A percentile compares a stretch with the other conserved stretches of the same genome.
These are phyloP conservation scores for Tokudaia muenninki DNA, from an alignment of 2,797 vertebrate genomes.

Conservation along the genomic window DNA sequence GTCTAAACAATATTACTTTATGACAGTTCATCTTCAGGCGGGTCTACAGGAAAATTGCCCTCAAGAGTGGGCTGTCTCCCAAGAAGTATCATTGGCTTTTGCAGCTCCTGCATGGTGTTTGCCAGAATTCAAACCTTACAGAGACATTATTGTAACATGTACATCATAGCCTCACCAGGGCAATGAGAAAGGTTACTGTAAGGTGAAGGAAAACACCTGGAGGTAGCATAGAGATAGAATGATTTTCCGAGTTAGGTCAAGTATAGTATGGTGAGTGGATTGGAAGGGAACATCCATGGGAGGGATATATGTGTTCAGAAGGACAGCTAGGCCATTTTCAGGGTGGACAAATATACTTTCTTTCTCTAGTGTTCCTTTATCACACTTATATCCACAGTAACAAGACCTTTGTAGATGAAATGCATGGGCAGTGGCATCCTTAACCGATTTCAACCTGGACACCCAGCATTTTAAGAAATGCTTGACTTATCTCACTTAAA, in stretches of 20 bases:
- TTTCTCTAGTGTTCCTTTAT: neutral
- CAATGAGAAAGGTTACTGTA: neutral
- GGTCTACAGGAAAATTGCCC: neutral
- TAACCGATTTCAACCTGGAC: neutral
- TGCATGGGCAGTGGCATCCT: neutral
- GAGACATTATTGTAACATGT: no score
- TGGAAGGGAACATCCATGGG: no score
- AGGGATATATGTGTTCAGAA: neutral
- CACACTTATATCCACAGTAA: neutral
- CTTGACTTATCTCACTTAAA: neutral
- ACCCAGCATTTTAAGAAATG: neutral
- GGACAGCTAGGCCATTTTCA: neutral
- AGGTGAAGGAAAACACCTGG: neutral
- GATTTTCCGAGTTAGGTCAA: neutral
- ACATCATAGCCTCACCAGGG: no score
- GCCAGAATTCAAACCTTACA: neutral
- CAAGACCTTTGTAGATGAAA: neutral
- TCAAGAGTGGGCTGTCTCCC: neutral
- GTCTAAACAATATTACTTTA: neutral
- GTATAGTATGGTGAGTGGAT: no score
- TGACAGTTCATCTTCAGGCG: neutral
- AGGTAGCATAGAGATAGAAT: neutral
- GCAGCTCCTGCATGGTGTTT: neutral
- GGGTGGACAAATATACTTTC: neutral
- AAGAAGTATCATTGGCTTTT: neutral